Evolutionary conservation across 2,888 invertebrate genomes (phyloP), one percentile per base, ranked within the genome.

Genomic region (Dynastes hyllus): DNA sequence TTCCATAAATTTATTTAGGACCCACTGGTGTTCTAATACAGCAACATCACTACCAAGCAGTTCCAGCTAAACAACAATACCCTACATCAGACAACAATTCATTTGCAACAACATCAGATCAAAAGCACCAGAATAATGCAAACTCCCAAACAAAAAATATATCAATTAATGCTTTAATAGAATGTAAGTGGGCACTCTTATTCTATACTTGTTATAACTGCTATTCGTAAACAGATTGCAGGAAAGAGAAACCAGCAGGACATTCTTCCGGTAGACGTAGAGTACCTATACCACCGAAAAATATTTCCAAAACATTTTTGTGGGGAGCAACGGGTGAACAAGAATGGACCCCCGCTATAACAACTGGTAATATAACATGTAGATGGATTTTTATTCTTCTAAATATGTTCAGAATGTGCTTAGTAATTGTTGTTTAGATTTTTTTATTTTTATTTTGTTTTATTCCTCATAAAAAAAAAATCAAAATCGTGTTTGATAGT

Each of bases 281-380:
- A 77, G 77, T 70, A 22, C 79, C 84, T 5, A 78, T 84, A 6
- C 81, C 85, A 11, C 82, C 86, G 13, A 88, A 87, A 82, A 86
- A 86, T 79, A 85, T 87, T 29, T 86, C 88, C 5, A 92, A 91
- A 85, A 91, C 90, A 84, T 90, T 95, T 71, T 90, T 97, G 67
- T 98, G 98, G 97, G 98, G 98, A 32, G 97, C 97, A 2, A 98
- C 98, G 0, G 98, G 98, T 53, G 98, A 98, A 88, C 98, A 98
- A 88, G 97, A 98, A 88, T 98, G 98, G 98, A 97, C 97, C 1
- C 97, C 98, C 0, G 97, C 97, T 40, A 91, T 98, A 79, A 98
- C 97, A 2, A 98, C 98, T 90, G 98, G 98, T 97, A 90, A 78
- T 55, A 79, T 80, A 70, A 45, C 45, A 45, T 45, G 45, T 2